These are phyloP conservation scores for Pipistrellus pygmaeus DNA, from an alignment of 2,797 vertebrate genomes.

Conservation along the genomic window DNA sequence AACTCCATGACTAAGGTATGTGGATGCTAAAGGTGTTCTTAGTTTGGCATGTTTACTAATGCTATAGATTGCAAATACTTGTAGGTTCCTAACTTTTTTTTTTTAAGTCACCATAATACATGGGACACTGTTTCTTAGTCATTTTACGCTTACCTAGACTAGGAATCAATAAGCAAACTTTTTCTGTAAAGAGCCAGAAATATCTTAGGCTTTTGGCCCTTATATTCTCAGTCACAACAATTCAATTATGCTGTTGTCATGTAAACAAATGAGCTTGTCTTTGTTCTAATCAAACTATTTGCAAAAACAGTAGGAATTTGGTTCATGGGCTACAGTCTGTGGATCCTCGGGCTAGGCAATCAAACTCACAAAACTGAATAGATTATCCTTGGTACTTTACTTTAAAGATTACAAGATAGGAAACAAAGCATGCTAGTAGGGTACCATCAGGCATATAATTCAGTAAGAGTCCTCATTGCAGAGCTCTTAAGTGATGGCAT, in stretches of 20 bases:
- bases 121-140: background rate
- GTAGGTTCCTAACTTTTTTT: background rate
- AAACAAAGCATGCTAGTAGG: background rate
- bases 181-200: constrained; percentile 15
- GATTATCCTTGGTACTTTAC: background rate
- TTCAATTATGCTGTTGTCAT: background rate
- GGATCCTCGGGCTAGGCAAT: background rate
- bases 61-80: background rate
- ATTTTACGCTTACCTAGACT: background rate
- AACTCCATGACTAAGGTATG: constrained; percentile 81
- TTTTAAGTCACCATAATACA: background rate
- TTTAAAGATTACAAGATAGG: background rate
- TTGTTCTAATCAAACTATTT: background rate
- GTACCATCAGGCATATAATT: background rate
- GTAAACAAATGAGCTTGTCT: background rate
- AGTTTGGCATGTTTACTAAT: background rate
- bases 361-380: constrained; percentile 40
- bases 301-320: background rate
- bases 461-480: background rate
- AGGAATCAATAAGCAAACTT: background rate
- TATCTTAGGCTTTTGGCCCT: background rate
- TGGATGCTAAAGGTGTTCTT: background rate
- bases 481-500: background rate
- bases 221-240: background rate
- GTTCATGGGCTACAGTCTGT: background rate